Base-by-base conservation (phyloP, 2,113 vertebrate species). In the Phocoena phocoena region DNA sequence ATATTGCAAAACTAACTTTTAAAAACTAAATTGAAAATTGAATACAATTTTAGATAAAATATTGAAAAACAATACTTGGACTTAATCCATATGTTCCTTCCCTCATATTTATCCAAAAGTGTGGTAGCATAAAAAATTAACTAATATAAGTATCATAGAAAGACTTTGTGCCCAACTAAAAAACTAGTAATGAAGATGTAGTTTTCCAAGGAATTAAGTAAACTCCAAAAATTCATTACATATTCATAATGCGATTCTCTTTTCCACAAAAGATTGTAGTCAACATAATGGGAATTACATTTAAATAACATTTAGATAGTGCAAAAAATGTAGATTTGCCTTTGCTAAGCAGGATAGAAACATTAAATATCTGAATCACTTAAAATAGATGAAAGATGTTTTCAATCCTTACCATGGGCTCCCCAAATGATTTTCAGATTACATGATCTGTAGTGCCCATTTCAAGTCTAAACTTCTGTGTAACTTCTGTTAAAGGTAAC, bases 11-110 rank as follows among this genome's bases (percentile, higher is more conserved):
- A 79, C 20, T 95, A 90, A 28, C 10, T 55, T 83, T 92, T 90
- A 31, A 90, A 96, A 93, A 4, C 25, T 74, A 80, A 68, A 36
- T 70, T 87, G 33, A 77, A 50, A 97, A 73, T 38, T 71, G 53
- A 94, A 81, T 85, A 92, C 55, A 53, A 93, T 93, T 90, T 97
- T 23, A 95, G 10, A 20, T 84, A 87, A 93, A 93, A 74, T 89
- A 68, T 74, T 95, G 68, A 80, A 74, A 79, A 90, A 67, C 13
- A 88, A 31, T 84, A 65, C 8, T 93, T 79, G 60, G n/a, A 70
- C 11, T 70, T 62, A 81, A 86, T 90, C 17, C 21, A 55, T 89
- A 71, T 58, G 11, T 85, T 28, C 50, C 11, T 80, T 95, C 12
- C 15, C 23, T 90, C 33, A 71, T 38, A 38, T 36, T 50, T 62